Conservation (phyloP, 2,888 invertebrate genomes). For the Troilus luridus region DNA sequence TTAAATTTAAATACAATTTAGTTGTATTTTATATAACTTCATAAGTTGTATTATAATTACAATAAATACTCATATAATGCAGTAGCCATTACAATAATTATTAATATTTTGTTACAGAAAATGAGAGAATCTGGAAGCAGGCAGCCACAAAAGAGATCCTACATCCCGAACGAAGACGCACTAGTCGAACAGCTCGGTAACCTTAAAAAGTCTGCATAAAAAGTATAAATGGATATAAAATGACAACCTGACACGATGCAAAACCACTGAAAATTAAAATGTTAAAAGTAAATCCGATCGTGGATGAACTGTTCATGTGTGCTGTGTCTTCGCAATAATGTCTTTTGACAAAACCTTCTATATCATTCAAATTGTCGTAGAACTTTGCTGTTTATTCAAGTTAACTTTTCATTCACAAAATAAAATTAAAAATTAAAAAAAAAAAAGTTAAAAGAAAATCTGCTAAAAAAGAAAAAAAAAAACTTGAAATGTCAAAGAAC, state of each 20-base stretch:
- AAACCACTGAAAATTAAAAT: constrained; percentile 49
- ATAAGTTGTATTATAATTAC: too few species aligned
- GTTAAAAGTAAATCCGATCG: constrained; percentile 1
- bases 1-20: too few species aligned
- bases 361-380: constrained; percentile 51
- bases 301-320: constrained; percentile 46
- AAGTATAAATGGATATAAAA: neutral
- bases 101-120: constrained; percentile 68
- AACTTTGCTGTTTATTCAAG: constrained; percentile 28
- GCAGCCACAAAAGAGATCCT: constrained; percentile 74
- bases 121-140: constrained; percentile 63
- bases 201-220: constrained; percentile 72
- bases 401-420: neutral
- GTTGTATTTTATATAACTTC: too few species aligned
- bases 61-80: neutral
- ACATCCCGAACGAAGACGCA: constrained; percentile 76
- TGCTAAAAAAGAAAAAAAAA: neutral
- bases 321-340: constrained; percentile 59
- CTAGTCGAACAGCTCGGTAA: constrained; percentile 77
- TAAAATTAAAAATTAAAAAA: neutral
- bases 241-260: constrained; percentile 32
- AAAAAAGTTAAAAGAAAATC: constrained; percentile 1
- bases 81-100: neutral
- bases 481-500: constrained; percentile 34
- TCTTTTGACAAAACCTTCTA: constrained; percentile 42